These are phyloP conservation scores for Caiman crocodilus DNA, from an alignment of 2,797 vertebrate genomes.

Conservation along the genomic window DNA sequence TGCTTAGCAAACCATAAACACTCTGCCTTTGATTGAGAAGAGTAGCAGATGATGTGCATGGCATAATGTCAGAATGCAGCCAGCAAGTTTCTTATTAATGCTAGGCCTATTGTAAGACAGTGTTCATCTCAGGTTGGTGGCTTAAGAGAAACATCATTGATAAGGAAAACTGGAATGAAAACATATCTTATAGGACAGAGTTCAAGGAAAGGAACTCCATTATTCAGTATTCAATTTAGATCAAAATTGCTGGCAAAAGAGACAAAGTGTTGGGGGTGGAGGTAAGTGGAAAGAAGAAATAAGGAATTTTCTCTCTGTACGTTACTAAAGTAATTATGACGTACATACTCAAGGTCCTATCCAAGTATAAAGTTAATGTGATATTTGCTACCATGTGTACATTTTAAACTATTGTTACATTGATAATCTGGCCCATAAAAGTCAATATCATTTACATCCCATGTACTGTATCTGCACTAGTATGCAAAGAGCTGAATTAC, in stretches of 20 bases:
- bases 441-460: not conserved
- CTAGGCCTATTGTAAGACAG: not conserved
- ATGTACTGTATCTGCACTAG: not conserved
- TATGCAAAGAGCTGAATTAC: accelerated
- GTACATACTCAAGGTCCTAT: no score
- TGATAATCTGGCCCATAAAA: not conserved
- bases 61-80: not conserved
- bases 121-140: not conserved
- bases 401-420: not conserved
- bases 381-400: not conserved
- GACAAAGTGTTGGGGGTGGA: accelerated
- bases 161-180: not conserved
- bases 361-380: not conserved
- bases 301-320: not conserved
- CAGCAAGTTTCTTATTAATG: not conserved
- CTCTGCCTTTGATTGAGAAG: not conserved
- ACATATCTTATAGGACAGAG: not conserved
- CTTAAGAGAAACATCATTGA: not conserved
- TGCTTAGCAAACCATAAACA: not conserved
- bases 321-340: not conserved
- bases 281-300: not conserved
- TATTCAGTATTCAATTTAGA: not conserved
- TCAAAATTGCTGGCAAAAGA: not conserved
- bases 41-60: accelerated
- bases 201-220: not conserved